Conservation (phyloP, 2,888 invertebrate species). For the Apodemia mormo region DNA sequence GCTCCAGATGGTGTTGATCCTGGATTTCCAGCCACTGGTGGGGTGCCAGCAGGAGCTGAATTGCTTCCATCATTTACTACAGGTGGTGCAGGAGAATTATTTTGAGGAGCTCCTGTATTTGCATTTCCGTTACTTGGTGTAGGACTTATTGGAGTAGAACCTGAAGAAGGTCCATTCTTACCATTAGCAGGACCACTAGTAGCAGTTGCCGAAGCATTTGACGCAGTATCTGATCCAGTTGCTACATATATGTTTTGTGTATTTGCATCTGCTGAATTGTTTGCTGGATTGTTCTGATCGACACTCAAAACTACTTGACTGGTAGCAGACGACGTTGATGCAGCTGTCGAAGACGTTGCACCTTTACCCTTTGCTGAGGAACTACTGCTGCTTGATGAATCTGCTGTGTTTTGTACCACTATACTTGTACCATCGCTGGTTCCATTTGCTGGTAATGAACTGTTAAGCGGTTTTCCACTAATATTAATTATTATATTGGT, state of each 20-base stretch:
- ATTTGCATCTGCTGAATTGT: conserved; percentile 28
- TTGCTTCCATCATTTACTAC: not conserved
- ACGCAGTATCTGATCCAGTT: conserved; percentile 33
- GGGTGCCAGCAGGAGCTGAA: not conserved
- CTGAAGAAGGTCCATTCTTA: not conserved
- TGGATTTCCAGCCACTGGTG: not conserved
- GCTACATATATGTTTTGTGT: conserved; percentile 37
- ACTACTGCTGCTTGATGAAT: conserved; percentile 36
- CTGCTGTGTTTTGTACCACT: conserved; percentile 36
- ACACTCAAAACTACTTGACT: conserved; percentile 37
- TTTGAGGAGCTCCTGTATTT: not conserved
- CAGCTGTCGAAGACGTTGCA: conserved; percentile 30
- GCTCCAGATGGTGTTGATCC: not conserved
- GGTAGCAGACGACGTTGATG: conserved; percentile 36
- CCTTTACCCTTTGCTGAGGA: conserved; percentile 31
- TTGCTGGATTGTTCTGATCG: conserved; percentile 28
- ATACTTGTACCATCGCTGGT: conserved; percentile 33
- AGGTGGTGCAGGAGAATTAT: not conserved
- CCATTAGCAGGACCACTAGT: not conserved
- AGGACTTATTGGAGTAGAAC: not conserved
- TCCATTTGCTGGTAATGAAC: not conserved
- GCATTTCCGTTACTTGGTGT: not conserved
- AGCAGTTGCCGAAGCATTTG: conserved; percentile 32
- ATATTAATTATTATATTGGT: conserved; percentile 47
- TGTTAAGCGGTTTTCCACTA: conserved; percentile 23